Evolutionary conservation across 1,140 invertebrate genomes (phyloP).

Genomic region (Samia ricini): DNA sequence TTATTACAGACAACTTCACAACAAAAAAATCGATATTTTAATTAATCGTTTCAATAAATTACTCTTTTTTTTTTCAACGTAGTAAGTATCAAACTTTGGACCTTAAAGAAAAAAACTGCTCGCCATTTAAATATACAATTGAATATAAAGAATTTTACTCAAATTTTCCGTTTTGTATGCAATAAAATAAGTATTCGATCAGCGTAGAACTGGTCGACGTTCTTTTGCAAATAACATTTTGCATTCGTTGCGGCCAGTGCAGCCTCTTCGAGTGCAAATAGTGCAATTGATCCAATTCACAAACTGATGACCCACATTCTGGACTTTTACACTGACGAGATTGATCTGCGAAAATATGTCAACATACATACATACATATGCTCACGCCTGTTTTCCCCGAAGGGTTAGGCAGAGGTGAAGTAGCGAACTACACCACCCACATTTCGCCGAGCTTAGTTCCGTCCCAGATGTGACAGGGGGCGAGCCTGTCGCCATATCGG

Average conservation of each 20-base stretch:
- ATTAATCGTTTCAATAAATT: no score
- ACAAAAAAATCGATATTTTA: no score
- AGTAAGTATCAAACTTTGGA: not conserved
- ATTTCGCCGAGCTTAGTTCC: no score
- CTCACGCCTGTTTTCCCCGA: no score
- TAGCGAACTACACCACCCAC: no score
- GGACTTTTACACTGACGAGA: not conserved
- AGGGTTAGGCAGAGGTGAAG: no score
- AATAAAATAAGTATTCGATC: not conserved
- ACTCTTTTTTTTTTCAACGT: not conserved
- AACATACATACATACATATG: not conserved
- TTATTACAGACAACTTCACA: no score
- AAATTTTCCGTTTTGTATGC: not conserved
- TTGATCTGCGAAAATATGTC: not conserved
- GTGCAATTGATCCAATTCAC: slow-evolving; percentile 4
- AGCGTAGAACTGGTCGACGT: not conserved
- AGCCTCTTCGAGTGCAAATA: slow-evolving; percentile 15
- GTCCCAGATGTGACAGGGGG: no score
- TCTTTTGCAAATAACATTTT: slow-evolving; percentile 22
- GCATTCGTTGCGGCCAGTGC: slow-evolving; percentile 5
- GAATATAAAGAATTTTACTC: not conserved
- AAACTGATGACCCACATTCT: not conserved
- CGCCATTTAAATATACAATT: not conserved
- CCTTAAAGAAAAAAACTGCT: not conserved
- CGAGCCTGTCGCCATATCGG: no score